Evolutionary conservation across 2,113 vertebrate species (phyloP).

Genomic region (Pelobates fuscus): DNA sequence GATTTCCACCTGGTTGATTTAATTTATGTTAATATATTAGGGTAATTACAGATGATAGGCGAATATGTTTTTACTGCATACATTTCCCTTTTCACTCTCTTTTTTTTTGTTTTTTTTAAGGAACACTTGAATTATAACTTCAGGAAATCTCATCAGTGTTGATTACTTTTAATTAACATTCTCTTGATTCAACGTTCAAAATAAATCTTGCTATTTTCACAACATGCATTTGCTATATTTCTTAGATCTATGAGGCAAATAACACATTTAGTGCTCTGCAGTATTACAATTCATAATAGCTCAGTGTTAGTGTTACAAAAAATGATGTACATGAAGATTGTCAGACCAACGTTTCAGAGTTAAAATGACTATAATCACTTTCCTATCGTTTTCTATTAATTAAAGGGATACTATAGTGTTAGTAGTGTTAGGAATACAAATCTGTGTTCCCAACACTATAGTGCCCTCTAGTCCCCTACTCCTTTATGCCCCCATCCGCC

Average conservation of each 20-base stretch:
- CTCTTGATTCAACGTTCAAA: conserved; percentile 35
- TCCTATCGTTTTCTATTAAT: no score
- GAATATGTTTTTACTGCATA: conserved; percentile 40
- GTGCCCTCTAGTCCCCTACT: no score
- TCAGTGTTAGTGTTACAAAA: no score
- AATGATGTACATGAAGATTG: no score
- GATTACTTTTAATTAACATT: conserved; percentile 50
- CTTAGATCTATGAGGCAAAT: conserved; percentile 31
- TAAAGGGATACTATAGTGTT: no score
- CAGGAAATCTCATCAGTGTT: conserved; percentile 49
- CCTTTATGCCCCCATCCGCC: no score
- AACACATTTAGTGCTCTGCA: no score
- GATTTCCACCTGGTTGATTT: conserved; percentile 39
- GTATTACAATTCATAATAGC: no score
- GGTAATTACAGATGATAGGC: conserved; percentile 42
- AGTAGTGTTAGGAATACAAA: no score
- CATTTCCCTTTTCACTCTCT: conserved; percentile 16
- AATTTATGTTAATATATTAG: conserved; percentile 40
- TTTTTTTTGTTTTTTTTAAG: conserved; percentile 35
- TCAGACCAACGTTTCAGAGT: no score
- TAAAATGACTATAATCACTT: no score
- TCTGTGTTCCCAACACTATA: no score
- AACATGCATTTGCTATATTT: not conserved
- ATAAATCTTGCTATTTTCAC: conserved; percentile 30
- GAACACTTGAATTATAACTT: conserved; percentile 42